Evolutionary conservation across 92 coral and sea anemone genomes (phyloP), one percentile per base, ranked within the genome.

Genomic region (Nematostella vectensis): DNA sequence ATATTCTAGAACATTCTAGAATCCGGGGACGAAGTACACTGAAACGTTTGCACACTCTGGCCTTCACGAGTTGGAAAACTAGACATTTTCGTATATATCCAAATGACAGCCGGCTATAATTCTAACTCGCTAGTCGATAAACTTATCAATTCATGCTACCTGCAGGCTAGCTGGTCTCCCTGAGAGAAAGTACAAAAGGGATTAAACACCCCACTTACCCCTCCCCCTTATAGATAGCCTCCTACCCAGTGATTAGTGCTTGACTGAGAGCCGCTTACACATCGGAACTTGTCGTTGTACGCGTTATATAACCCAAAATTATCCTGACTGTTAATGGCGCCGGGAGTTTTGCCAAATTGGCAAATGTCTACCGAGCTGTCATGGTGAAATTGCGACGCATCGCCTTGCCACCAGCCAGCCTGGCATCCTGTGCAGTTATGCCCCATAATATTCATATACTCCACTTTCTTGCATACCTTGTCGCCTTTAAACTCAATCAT

Each of bases 361-460:
- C 71, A 65, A 6, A 16, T 4, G 1, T 11, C 1, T 1, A 23
- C 3, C 3, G 27, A 19, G 9, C 56, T 23, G 19, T 65, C 71
- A 44, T 70, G 73, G 17, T 61, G 72, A 31, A 31, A 4, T 21
- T 3, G 3, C 12, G 8, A 31, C 50, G 8, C 10, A 12, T 2
- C 11, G 0, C 31, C 13, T 25, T 71, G 78, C 78, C 78, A 71
- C 39, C 67, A 55, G 19, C 21, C 29, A 25, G 50, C 57, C 50
- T 57, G 53, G 28, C 63, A 54, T 13, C 58, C 58, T 33, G 48
- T 44, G n/a, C 63, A 67, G 13, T 42, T 60, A 25, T 71, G 71
- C 9, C 78, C 71, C 20, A 70, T 62, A 25, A 71, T 44, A 6
- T 71, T 47, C 2, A 71, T 53, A 17, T 31, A 71, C 4, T 71